Evolutionary conservation across 2,797 vertebrate genomes (phyloP).

Genomic region (Thripadectes ignobilis): DNA sequence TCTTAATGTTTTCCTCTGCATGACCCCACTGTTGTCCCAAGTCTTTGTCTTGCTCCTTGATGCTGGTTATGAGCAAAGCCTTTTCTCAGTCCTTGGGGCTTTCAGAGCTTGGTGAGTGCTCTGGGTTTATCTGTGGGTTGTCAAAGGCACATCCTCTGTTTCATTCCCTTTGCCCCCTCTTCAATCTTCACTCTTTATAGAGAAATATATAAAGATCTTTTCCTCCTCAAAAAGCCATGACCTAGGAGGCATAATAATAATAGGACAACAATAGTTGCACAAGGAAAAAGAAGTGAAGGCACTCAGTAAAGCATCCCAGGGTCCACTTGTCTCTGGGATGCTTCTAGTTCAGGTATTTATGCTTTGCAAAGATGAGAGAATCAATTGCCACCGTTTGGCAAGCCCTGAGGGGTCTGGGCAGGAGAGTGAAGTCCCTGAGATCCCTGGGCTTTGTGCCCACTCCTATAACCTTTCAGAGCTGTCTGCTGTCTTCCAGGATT

Average conservation of each 20-base stretch:
- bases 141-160: neutral
- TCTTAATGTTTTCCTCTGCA: neutral
- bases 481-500: neutral
- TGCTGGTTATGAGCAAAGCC: neutral
- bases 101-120: neutral
- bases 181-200: neutral
- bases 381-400: neutral
- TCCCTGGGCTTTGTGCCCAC: neutral
- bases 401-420: too few relatives aligned
- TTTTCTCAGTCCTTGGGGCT: neutral
- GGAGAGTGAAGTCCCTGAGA: neutral
- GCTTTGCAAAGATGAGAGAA: neutral
- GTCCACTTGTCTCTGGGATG: neutral
- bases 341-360: neutral
- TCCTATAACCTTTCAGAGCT: neutral
- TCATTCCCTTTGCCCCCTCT: neutral
- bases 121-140: neutral
- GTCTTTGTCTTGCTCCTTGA: neutral
- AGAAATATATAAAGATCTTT: rapidly evolving
- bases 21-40: neutral
- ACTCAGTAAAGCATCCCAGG: too few relatives aligned
- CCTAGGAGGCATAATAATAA: neutral
- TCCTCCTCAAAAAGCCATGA: neutral
- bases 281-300: neutral
- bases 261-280: neutral